Conservation (phyloP, 2,888 invertebrate genomes). For the Rhogogaster chlorosoma region DNA sequence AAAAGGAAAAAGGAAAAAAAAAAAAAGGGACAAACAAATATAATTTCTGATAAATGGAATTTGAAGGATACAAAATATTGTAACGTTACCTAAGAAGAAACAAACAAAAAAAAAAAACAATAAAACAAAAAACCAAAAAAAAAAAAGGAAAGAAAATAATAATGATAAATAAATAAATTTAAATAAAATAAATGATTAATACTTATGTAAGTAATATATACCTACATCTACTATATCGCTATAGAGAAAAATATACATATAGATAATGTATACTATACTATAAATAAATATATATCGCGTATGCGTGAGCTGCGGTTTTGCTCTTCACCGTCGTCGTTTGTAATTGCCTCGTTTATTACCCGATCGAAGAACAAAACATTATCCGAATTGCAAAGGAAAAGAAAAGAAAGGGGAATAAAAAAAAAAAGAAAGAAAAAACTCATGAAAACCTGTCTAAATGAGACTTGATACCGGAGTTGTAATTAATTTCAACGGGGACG, state of each 20-base stretch:
- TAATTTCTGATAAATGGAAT: not conserved
- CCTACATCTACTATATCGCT: constrained; percentile 58
- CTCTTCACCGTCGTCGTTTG: not conserved
- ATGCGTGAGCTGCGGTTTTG: not conserved
- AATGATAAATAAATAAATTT: constrained; percentile 39
- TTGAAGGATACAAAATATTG: constrained; percentile 4
- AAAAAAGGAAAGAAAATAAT: constrained; percentile 41
- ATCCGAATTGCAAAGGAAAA: not conserved
- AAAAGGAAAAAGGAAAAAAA: not conserved
- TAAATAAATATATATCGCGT: not conserved
- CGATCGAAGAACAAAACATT: not conserved
- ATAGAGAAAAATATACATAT: constrained; percentile 69
- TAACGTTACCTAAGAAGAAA: constrained; percentile 27
- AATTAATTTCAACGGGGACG: not conserved
- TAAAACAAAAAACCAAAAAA: no score
- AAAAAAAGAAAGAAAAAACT: not conserved
- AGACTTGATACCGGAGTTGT: not conserved
- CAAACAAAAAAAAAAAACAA: not conserved
- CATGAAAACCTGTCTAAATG: not conserved
- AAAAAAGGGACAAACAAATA: not conserved
- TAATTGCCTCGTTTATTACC: not conserved
- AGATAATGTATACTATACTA: constrained; percentile 62
- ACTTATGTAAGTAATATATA: constrained; percentile 49
- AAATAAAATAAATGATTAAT: constrained; percentile 59
- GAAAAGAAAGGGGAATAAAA: not conserved